Evolutionary conservation across 2,113 vertebrate species (phyloP), one percentile per base, ranked within the genome.

Genomic region (Macroglossus sobrinus): DNA sequence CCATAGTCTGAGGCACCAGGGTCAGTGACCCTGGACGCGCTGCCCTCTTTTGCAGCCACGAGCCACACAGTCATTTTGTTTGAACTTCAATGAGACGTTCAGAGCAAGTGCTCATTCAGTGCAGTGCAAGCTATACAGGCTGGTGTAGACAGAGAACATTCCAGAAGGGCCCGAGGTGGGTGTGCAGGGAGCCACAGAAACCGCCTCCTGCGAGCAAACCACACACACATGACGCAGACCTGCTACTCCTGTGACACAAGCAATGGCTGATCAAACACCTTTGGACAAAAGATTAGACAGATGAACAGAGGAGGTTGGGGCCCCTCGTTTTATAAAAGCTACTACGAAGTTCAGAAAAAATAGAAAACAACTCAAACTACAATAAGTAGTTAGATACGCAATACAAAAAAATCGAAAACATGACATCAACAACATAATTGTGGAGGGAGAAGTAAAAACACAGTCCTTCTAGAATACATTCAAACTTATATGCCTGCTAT

Each of bases 1-100:
- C 4, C 5, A 0, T 26, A 26, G 18, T 13, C 22, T 1, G 7
- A 57, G 64, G 47, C 0, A 3, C 63, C 3, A 2, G n/a, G 12
- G 26, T 40, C 3, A 15, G 66, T 4, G 9, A 50, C n/a, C 26
- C 13, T 4, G 45, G 12, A 5, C 0, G 59, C 50, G 5, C 66
- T 1, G 45, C 24, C 45, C n/a, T 5, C 45, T 50, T 59, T 5
- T 0, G 26, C 3, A 5, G 79, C 40, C 57, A 38, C 3, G 0
- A 16, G 26, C 9, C 4, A 3, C 43, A 30, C 3, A 0, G 40
- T 16, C 13, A 12, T 55, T 47, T 38, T 11, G 50, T 50, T 66
- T 71, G 30, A 30, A 64, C 24, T n/a, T 61, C 40, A 64, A 45
- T 45, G 30, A 47, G 35, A n/a, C 7, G 10, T 28, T 38, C 24